Conservation (phyloP, 1,140 invertebrate genomes). For the Antheraea pernyi region DNA sequence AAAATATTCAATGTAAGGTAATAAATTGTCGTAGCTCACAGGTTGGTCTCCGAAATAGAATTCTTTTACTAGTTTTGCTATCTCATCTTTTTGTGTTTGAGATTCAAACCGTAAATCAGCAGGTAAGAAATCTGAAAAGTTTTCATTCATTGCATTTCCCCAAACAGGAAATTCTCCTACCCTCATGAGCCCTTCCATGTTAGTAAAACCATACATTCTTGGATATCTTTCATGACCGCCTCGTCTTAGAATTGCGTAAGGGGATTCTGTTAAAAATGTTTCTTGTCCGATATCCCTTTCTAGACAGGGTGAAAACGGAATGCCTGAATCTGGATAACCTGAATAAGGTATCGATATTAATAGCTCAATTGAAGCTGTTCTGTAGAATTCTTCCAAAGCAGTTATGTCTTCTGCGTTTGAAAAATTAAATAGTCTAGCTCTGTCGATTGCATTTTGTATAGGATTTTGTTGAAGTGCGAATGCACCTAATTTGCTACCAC, state of each 20-base stretch:
- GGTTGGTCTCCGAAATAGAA: constrained; percentile 30
- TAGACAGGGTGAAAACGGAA: constrained; percentile 31
- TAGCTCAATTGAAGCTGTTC: constrained; percentile 19
- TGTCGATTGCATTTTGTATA: constrained; percentile 26
- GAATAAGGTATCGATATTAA: constrained; percentile 5
- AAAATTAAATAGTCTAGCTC: constrained; percentile 21
- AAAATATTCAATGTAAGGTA: constrained; percentile 28
- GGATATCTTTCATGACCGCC: constrained; percentile 30
- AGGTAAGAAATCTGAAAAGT: constrained; percentile 35
- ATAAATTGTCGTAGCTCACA: constrained; percentile 17
- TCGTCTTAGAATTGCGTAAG: constrained; percentile 24
- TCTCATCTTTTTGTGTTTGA: constrained; percentile 18
- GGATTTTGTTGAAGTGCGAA: constrained; percentile 33
- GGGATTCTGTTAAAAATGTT: constrained; percentile 28
- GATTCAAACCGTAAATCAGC: constrained; percentile 27
- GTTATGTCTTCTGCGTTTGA: constrained; percentile 21
- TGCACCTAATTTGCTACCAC: constrained; percentile 19
- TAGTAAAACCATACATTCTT: constrained; percentile 29
- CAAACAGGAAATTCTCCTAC: constrained; percentile 19
- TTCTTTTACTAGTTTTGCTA: constrained; percentile 19
- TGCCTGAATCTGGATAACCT: constrained; percentile 25
- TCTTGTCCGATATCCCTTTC: constrained; percentile 29
- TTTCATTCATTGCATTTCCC: constrained; percentile 34
- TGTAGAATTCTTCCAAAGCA: constrained; percentile 36
- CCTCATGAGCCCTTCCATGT: constrained; percentile 33